Conservation (phyloP, 2,113 vertebrate genomes). For the Coptodon bakossiorum region DNA sequence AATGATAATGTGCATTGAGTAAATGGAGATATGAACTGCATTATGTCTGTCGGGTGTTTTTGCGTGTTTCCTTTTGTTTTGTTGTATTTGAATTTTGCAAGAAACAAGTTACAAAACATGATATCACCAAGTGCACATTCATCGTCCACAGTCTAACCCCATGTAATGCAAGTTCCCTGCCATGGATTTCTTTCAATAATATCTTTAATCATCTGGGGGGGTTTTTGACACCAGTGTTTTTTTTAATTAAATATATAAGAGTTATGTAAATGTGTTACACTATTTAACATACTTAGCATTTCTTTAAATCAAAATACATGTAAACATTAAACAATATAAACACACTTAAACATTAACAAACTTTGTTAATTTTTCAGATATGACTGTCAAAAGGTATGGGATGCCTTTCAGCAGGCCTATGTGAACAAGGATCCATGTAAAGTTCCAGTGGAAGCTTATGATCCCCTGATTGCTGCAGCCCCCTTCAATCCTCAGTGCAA, state of each 20-base stretch:
- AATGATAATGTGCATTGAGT: background rate
- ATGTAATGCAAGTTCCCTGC: background rate
- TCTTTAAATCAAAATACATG: fast-evolving
- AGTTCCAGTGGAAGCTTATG: conserved; percentile 50
- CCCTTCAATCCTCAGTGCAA: conserved; percentile 28
- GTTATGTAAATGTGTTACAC: background rate
- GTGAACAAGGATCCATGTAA: conserved; percentile 48
- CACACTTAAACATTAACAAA: background rate
- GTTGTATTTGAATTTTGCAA: background rate
- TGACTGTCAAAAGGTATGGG: conserved; percentile 54
- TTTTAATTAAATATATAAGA: background rate
- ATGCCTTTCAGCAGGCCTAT: conserved; percentile 45
- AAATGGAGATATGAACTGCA: background rate
- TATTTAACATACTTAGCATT: background rate
- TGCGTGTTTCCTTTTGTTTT: background rate
- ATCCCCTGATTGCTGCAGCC: background rate
- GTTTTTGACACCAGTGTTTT: background rate
- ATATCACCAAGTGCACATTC: background rate
- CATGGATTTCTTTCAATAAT: background rate
- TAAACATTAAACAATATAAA: background rate
- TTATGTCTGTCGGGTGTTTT: background rate
- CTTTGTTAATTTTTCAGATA: background rate
- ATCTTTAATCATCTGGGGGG: background rate
- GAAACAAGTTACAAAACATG: background rate
- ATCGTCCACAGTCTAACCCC: background rate